phyloP scores from a whole-genome alignment of 2,113 vertebrate genomes.

The Pelmatolapia mariae region DNA sequence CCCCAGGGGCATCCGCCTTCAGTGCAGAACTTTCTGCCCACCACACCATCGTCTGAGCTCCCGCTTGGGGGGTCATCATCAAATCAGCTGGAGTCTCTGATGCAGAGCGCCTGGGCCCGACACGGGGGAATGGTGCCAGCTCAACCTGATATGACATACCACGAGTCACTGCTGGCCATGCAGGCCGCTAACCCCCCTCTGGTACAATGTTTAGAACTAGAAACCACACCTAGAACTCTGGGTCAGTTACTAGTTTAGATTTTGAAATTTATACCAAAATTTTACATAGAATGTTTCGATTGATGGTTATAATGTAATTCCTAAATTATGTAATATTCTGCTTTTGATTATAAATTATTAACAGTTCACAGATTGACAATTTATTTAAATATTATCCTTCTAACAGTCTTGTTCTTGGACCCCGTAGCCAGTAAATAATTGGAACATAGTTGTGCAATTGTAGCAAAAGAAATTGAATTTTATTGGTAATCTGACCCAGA shows the following conservation, averaged over 20 bases:
- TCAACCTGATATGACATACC: slow-evolving; percentile 66
- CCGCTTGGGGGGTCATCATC: slow-evolving; percentile 24
- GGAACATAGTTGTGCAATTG: background rate
- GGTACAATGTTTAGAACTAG: slow-evolving; percentile 66
- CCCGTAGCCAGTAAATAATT: background rate
- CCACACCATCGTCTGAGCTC: slow-evolving; percentile 55
- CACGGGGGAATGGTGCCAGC: slow-evolving; percentile 58
- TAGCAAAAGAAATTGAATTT: background rate
- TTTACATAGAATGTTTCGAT: background rate
- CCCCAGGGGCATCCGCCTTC: slow-evolving; percentile 72
- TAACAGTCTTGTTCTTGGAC: background rate
- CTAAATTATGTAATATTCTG: background rate
- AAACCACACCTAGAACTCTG: background rate
- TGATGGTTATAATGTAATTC: background rate
- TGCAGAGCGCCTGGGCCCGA: slow-evolving; percentile 65
- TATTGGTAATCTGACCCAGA: slow-evolving; percentile 45
- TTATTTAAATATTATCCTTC: background rate
- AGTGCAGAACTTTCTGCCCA: slow-evolving; percentile 65
- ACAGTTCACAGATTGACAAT: background rate
- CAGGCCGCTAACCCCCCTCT: slow-evolving; percentile 65
- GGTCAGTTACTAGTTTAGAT: slow-evolving; percentile 39
- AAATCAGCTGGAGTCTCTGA: slow-evolving; percentile 57
- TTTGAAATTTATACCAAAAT: background rate
- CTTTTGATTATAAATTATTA: background rate
- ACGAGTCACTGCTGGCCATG: slow-evolving; percentile 65